Evolutionary conservation across 2,113 vertebrate genomes (phyloP), one percentile per base, ranked within the genome.

Genomic region (Orthochromis indermauri): DNA sequence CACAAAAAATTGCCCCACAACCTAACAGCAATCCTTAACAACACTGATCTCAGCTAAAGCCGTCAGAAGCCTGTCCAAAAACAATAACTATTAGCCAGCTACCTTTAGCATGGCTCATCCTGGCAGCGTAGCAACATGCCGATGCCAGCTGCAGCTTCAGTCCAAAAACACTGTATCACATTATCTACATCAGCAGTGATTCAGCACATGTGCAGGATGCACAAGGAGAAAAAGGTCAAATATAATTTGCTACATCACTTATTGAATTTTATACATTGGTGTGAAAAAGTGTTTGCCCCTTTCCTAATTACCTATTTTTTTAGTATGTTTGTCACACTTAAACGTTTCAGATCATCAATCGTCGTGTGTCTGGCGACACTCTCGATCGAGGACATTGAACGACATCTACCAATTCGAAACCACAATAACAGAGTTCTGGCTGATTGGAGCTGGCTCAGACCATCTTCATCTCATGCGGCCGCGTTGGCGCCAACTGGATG

Each of bases 291-390:
- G 57, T 61, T 61, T 17, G 14, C 26, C 5, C 26, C 57, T 61
- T 59, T 61, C 1, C 26, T 17, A 17, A 59, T 2, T 0, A 0
- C 2, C 55, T 59, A 0, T 59, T 59, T 59, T 17, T 31, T 61
- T 61, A 17, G 26, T 6, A 0, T 33, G 1, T 61, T 61, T 33
- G 16, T 61, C 57, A 33, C 57, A 61, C 3, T 61, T 61, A 61
- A 61, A 0, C 0, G 2, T 59, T 31, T 59, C 57, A 59, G 0
- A 31, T 6, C 26, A 59, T 59, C 57, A 57, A 57, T 55, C 4
- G 21, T 1, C 4, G 21, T 26, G 54, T 55, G 54, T 55, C 54
- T 55, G 54, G 54, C 7, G 7, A 55, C 24, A 57, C 24, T 8
- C 54, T 2, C 24, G 1, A 57, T 26, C 1, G 24, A 14, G 54